Evolutionary conservation across 2,113 vertebrate genomes (phyloP).

Genomic region (Eubucco bourcierii): DNA sequence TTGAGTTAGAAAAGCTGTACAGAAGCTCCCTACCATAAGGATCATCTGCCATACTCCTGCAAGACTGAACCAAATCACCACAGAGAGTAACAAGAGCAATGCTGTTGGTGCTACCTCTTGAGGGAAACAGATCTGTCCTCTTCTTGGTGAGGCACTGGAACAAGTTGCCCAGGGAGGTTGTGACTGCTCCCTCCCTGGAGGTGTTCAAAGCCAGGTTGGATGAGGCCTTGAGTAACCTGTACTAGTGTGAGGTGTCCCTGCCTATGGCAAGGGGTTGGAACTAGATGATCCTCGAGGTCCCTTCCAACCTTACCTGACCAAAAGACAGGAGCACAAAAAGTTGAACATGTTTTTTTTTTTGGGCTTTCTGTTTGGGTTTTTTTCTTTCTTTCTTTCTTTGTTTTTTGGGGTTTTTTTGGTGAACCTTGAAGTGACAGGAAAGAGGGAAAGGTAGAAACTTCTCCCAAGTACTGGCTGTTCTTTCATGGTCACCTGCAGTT

Average conservation of each 20-base stretch:
- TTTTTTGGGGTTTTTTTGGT: too few relatives aligned
- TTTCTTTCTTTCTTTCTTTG: too few relatives aligned
- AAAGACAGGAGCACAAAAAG: not conserved
- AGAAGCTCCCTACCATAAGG: not conserved
- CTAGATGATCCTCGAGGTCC: too few relatives aligned
- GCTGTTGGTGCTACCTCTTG: not conserved
- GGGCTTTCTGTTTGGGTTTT: too few relatives aligned
- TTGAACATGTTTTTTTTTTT: not conserved
- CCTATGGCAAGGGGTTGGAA: too few relatives aligned
- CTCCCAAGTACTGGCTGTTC: not conserved
- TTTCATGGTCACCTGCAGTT: not conserved
- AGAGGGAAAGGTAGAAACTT: not conserved
- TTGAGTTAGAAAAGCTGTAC: not conserved
- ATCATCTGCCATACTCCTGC: not conserved
- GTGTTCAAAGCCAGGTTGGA: too few relatives aligned
- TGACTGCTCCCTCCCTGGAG: too few relatives aligned
- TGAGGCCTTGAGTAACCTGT: too few relatives aligned
- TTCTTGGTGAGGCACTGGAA: too few relatives aligned
- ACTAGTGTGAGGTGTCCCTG: too few relatives aligned
- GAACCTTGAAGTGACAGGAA: not conserved
- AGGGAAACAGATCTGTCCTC: not conserved
- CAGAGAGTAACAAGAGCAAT: not conserved
- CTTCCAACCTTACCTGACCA: too few relatives aligned
- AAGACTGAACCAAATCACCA: not conserved
- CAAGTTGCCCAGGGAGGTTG: too few relatives aligned